Percentiles rank a stretch among this genome's conserved stretches.
Conservation (phyloP, 2,113 vertebrate genomes). For the Brachypteracias leptosomus region DNA sequence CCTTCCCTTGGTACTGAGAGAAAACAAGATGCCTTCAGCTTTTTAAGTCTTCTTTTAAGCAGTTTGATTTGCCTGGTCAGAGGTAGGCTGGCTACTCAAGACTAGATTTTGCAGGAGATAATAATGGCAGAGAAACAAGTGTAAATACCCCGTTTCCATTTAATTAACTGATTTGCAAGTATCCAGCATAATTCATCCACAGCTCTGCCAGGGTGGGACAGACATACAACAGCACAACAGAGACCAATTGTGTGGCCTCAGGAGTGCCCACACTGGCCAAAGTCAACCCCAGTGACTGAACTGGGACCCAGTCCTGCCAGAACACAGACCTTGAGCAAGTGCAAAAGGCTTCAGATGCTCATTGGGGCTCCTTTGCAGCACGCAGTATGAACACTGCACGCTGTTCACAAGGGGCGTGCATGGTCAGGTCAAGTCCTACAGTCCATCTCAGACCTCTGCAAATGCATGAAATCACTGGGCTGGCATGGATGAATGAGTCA, state of each 20-base stretch:
- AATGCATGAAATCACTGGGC: neutral
- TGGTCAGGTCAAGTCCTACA: rapidly evolving
- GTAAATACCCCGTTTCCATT: neutral
- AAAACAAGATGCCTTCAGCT: neutral
- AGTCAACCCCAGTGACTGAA: rapidly evolving
- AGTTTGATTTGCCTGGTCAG: neutral
- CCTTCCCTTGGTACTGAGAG: neutral
- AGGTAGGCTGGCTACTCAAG: neutral
- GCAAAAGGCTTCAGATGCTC: neutral
- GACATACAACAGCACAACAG: neutral
- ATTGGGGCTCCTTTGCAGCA: neutral
- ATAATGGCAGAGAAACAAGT: neutral
- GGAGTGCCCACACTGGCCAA: neutral
- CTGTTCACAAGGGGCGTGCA: rapidly evolving
- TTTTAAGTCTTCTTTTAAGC: neutral
- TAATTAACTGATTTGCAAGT: neutral
- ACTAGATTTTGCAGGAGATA: neutral
- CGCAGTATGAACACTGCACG: rapidly evolving
- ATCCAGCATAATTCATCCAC: neutral
- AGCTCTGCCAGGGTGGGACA: neutral
- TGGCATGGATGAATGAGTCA: rapidly evolving
- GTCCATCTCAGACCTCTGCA: neutral
- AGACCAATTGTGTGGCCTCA: neutral
- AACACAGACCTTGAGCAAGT: neutral
- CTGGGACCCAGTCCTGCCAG: neutral